Conservation (phyloP, 2,888 invertebrate genomes). For the Ceriagrion tenellum region DNA sequence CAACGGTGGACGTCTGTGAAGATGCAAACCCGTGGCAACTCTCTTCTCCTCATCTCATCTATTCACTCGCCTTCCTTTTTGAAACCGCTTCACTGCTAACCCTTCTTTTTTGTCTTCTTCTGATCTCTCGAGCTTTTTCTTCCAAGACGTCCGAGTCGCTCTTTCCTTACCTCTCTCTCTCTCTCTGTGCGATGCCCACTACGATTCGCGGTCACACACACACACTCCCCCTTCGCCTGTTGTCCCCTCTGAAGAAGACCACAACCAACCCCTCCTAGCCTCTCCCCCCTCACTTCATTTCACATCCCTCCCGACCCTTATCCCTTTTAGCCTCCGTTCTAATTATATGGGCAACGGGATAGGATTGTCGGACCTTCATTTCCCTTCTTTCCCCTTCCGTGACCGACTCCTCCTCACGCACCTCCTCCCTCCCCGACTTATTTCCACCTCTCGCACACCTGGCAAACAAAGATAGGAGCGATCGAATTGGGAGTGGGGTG, state of each 20-base stretch:
- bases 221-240: background rate
- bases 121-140: background rate
- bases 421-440: background rate
- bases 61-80: too few species aligned
- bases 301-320: background rate
- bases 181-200: background rate
- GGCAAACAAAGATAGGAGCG: background rate
- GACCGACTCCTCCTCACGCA: background rate
- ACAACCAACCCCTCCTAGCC: background rate
- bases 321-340: slow-evolving; percentile 28
- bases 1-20: too few species aligned
- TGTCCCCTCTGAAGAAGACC: background rate
- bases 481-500: background rate
- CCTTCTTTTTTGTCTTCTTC: background rate
- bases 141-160: background rate
- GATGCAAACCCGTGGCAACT: too few species aligned
- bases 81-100: too few species aligned
- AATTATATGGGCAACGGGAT: slow-evolving; percentile 27
- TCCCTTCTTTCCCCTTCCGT: background rate
- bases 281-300: background rate
- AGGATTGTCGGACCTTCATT: slow-evolving; percentile 30
- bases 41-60: too few species aligned
- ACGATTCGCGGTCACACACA: background rate
- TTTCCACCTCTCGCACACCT: background rate
- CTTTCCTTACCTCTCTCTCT: too few species aligned